Base-by-base conservation (phyloP, 2,888 invertebrate species). In the Liodrosophila aerea region DNA sequence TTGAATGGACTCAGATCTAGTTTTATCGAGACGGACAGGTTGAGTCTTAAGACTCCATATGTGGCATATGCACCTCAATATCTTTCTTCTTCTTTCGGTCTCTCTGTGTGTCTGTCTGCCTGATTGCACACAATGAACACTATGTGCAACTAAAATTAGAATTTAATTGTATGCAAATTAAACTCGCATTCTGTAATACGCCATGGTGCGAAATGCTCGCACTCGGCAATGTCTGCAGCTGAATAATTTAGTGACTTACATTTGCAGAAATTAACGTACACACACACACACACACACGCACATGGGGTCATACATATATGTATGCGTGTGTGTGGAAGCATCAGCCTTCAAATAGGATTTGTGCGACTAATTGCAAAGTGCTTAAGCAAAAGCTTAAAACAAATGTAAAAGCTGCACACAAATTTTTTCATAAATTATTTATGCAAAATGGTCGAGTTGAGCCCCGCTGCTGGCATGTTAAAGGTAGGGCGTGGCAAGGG, bases 341-440 rank as follows among this genome's bases (percentile, higher is more conserved):
- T 2, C 22, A 22, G 22, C 53, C 61, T 53, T 50, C 72, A 81
- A 83, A 85, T 67, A 60, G 80, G 85, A 87, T 88, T 87, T 87
- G 77, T 59, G 69, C 76, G 87, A 88, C 88, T 88, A 88, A 88
- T 87, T 88, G 88, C 83, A 87, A 88, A 87, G 87, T 88, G 77
- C 87, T 88, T 88, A 82, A 87, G 83, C 73, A 85, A 84, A 85
- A 82, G 86, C 85, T 87, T 85, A 74, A 74, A 81, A 85, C 85
- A 86, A 86, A 86, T 86, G 86, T 71, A 78, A 78, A 76, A 86
- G 85, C 73, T 22, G 22, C 22, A 22, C 22, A 22, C 2, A 2
- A 74, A 74, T 72, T 82, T 70, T 86, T 83, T 77, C 61, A 87
- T 88, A 80, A 86, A 87, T 88, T 88, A 86, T 88, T 87, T 70